Evolutionary conservation across 2,113 vertebrate species (phyloP), one percentile per base, ranked within the genome.

Genomic region (Cichladusa arquata): DNA sequence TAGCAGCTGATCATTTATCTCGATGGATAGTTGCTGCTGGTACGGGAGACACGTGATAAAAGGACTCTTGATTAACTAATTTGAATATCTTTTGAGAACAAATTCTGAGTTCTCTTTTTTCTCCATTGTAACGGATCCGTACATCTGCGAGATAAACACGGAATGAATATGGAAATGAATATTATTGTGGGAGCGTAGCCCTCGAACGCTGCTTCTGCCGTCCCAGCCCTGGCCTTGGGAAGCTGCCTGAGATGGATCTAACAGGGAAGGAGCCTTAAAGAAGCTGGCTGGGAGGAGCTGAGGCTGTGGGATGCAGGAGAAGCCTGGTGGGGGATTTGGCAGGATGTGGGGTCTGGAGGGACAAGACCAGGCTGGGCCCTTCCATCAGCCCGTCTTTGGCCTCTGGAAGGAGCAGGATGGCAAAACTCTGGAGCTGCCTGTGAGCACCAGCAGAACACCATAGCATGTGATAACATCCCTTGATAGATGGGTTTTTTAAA

Each of bases 11-110:
- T 98, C 97, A 97, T 95, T 98, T 98, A 98, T 98, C 97, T 97
- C 92, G 94, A 67, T 95, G 97, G 98, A 94, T 97, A 95, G 97
- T 97, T 93, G 97, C 95, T 93, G 97, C 92, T 93, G 94, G 95
- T 91, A 81, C 77, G 71, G 29, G 88, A 97, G 96, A 92, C 92
- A 79, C 84, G 97, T 96, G 97, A 97, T 97, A 98, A 98, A 98
- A 98, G 97, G 96, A 86, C 95, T 96, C 98, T 98, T 98, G 98
- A 98, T 98, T 98, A 98, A 98, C 97, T 97, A 96, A 98, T 98
- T 98, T 98, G 96, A 98, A 98, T 98, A 98, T 98, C 98, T 98
- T 98, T 98, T 96, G 97, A 97, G 97, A 95, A 97, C 87, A 96
- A 96, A 98, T 97, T 97, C 95, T 14, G 88, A 97, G 98, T 98